Base-by-base conservation (phyloP, 2,113 vertebrate genomes). In the Acrocephalus arundinaceus region DNA sequence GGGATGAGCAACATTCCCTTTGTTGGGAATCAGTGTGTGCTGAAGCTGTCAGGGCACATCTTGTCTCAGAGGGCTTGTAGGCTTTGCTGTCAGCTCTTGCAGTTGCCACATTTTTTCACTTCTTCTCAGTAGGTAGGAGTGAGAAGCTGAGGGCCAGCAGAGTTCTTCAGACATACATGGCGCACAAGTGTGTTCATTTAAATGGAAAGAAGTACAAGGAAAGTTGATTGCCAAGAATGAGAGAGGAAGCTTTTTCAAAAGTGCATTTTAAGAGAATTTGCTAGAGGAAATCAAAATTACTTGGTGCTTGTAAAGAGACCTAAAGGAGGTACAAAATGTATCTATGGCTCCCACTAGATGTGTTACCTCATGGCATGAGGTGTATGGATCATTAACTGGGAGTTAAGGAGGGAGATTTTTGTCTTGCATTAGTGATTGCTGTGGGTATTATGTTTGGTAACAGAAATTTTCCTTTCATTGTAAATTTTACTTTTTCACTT, bases 121-220 rank as follows among this genome's bases (percentile, higher is more conserved):
- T 78, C 61, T 96, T 86, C 92, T 65, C 75, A 19, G 87, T 77
- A 73, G 93, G 94, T 90, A 90, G 94, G 90, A 96, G 94, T 93
- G 93, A 95, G 93, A 93, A 96, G 85, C 85, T 90, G 90, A 95
- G 93, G 94, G 92, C 85, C 74, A 91, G 74, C 94, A 90, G 88
- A 97, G 92, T 86, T 91, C 27, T 72, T 91, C 37, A 77, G 94
- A 49, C 79, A 35, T 62, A 5, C 2, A 71, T 24, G 21, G 85
- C 33, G 45, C 78, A 80, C 85, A 80, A 92, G 61, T 71, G 92
- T 63, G 72, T 65, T 67, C 73, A 83, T 75, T 67, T 33, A 84
- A 77, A 80, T 92, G 87, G 59, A 18, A 48, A 65, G 79, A 73
- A 88, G 68, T n/a, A 48, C 68, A 74, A 74, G 78, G 85, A 33